phyloP scores from a whole-genome alignment of 2,888 invertebrate genomes.

The Dynastes maya region DNA sequence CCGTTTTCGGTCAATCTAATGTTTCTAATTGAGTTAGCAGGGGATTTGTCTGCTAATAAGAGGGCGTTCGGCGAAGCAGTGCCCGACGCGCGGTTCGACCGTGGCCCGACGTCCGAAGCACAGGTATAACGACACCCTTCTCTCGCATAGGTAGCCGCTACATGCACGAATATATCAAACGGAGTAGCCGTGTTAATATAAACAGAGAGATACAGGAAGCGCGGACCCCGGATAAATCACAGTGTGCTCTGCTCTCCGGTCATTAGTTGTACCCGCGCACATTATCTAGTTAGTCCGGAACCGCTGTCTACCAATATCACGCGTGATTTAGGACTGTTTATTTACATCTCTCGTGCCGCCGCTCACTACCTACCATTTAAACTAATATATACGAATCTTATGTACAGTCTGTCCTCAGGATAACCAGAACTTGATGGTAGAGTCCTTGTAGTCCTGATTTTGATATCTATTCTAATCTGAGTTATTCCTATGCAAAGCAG shows the following conservation, averaged over 20 bases:
- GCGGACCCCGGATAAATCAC: conserved; percentile 67
- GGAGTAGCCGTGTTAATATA: conserved; percentile 63
- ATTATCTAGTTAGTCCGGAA: conserved; percentile 68
- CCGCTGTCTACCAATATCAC: conserved; percentile 62
- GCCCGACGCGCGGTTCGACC: not conserved
- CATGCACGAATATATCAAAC: conserved; percentile 66
- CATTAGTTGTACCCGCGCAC: conserved; percentile 69
- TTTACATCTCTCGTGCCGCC: conserved; percentile 55
- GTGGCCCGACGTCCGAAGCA: not conserved
- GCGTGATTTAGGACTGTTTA: conserved; percentile 62
- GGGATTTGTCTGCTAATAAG: conserved; percentile 68
- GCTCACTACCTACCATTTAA: conserved; percentile 46
- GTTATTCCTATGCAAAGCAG: too few relatives aligned
- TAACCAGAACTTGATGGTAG: not conserved
- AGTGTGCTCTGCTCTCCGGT: conserved; percentile 68
- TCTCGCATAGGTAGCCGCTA: conserved; percentile 16
- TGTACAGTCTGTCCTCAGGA: not conserved
- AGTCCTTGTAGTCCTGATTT: not conserved
- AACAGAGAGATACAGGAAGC: conserved; percentile 67
- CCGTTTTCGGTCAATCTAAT: conserved; percentile 55
- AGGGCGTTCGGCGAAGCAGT: conserved; percentile 51
- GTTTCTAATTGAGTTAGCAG: conserved; percentile 67
- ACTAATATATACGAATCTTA: conserved; percentile 47
- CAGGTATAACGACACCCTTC: conserved; percentile 17
- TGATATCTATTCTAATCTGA: too few relatives aligned